phyloP scores from a whole-genome alignment of 2,113 vertebrate genomes.

The Arothron firmamentum region DNA sequence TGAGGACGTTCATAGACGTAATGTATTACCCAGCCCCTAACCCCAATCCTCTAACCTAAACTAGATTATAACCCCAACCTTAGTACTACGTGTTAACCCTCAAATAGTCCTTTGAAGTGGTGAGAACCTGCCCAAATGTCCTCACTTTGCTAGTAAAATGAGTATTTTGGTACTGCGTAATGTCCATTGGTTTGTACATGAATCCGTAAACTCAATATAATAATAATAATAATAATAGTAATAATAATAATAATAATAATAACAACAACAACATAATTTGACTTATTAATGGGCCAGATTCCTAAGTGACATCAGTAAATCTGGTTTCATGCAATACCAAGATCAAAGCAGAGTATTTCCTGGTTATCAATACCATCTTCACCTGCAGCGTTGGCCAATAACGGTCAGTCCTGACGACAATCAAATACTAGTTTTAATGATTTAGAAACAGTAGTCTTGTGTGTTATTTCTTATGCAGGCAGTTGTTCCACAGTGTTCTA shows the following conservation, averaged over 20 bases:
- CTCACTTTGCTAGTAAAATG: neutral
- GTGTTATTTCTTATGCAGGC: neutral
- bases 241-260: too few species aligned
- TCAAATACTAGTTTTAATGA: neutral
- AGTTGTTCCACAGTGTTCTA: neutral
- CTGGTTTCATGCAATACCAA: conserved; percentile 1
- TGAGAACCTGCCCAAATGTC: too few species aligned
- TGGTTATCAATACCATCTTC: conserved; percentile 1
- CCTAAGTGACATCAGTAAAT: conserved; percentile 7
- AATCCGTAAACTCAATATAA: too few species aligned
- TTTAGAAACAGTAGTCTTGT: neutral
- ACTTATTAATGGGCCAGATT: conserved; percentile 10
- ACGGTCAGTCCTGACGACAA: neutral
- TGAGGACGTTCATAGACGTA: too few species aligned
- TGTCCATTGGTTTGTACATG: too few species aligned
- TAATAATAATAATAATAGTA: too few species aligned
- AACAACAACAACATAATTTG: neutral
- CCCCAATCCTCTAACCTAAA: too few species aligned
- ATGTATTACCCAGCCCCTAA: too few species aligned
- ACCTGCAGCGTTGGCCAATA: neutral
- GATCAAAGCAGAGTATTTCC: conserved; percentile 19
- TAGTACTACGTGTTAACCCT: too few species aligned
- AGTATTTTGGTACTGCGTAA: neutral
- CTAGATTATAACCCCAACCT: too few species aligned
- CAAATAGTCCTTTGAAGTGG: too few species aligned